Base-by-base conservation (phyloP, 1,140 invertebrate genomes). In the Drosophila watanabei region DNA sequence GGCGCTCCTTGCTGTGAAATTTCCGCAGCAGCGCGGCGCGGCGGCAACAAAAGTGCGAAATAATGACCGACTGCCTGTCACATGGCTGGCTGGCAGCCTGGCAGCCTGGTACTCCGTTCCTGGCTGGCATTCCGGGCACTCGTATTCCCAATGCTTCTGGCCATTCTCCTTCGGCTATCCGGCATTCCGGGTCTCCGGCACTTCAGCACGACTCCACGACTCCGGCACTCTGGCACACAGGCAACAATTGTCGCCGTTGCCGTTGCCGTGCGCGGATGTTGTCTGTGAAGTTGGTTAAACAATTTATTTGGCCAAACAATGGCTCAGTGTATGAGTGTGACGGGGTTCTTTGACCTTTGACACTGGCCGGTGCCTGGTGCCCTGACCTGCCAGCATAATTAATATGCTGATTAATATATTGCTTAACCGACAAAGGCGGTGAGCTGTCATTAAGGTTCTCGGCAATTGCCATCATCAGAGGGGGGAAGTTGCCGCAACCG, bases 11-110 rank as follows among this genome's bases (percentile, higher is more conserved):
- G 45, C 73, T 64, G 65, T 79, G 77, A 79, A 79, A 79, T 79
- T 79, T 79, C 77, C 77, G 77, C 66, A 79, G 43, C 60, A 24
- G 3, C 24, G 24, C 24, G 24, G 24, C 24, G 24, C 24, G 51
- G 7, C 60, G 54, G 76, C 76, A 80, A 80, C 77, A 80, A 80
- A 80, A 80, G 77, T 80, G 76, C 76, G 76, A 80, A 79, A 80
- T 80, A 80, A 80, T 80, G 77, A 80, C 77, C 77, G 76, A 73
- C 76, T 79, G 76, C 66, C 76, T 79, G 77, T 79, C 77, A 79
- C 77, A 79, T 54, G 77, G 75, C 75, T 79, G 77, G 70, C 77
- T 79, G 72, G 45, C 63, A 46, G 54, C 24, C 24, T 24, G 24
- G 13, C 35, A 57, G 62, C 75, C 75, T 78, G 75, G 62, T 78